Percentiles rank a stretch among this genome's conserved stretches.
phyloP scores from a whole-genome alignment of 2,113 vertebrate genomes.

The Eurypyga helias region DNA sequence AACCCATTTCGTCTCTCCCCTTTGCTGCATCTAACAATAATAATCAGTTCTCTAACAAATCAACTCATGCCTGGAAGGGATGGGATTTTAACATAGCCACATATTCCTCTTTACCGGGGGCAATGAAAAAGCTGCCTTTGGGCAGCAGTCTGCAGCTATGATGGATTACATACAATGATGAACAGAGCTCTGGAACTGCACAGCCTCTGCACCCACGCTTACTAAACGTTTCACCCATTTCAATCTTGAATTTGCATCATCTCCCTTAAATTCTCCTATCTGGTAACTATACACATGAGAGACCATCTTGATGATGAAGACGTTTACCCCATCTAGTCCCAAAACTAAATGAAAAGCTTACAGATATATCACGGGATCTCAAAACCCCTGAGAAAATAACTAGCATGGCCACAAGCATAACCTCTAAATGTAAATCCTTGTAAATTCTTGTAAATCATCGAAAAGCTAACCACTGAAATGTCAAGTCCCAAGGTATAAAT shows the following conservation, averaged over 20 bases:
- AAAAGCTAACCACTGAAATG: neutral
- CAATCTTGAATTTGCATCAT: neutral
- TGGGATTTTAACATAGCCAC: neutral
- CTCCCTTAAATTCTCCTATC: neutral
- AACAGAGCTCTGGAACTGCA: neutral
- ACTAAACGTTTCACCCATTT: neutral
- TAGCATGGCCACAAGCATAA: neutral
- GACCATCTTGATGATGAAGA: neutral
- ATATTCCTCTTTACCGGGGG: neutral
- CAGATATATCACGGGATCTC: neutral
- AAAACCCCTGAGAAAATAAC: neutral
- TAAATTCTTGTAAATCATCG: neutral
- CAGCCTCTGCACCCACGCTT: accelerated
- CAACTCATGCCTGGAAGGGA: neutral
- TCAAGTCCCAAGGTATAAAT: neutral
- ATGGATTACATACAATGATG: accelerated
- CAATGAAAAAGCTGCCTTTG: neutral
- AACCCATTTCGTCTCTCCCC: neutral
- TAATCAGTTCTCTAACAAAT: neutral
- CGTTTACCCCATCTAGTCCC: neutral
- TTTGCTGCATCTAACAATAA: neutral
- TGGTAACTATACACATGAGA: neutral
- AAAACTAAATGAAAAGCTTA: neutral
- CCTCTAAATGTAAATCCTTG: neutral
- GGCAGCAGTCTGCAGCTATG: neutral